Evolutionary conservation across 2,888 invertebrate genomes (phyloP).

Genomic region (Dicranocentrus wangi): DNA sequence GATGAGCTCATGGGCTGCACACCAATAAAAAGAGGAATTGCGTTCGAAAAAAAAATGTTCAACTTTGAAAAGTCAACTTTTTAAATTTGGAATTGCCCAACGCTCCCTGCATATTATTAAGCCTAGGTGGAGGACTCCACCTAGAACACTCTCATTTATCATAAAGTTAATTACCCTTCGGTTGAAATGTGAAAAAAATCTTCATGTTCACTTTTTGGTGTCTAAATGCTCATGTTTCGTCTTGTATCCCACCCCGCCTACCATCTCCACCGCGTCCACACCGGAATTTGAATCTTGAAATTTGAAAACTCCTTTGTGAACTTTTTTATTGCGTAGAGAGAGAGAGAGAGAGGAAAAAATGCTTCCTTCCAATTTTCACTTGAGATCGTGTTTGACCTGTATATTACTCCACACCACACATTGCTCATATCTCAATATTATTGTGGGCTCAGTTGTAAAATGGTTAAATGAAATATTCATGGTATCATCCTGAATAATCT

Average conservation of each 20-base stretch:
- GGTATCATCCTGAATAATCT: slow-evolving; percentile 43
- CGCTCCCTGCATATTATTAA: slow-evolving; percentile 28
- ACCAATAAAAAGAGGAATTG: slow-evolving; percentile 11
- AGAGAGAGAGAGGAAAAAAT: neutral
- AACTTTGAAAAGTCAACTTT: neutral
- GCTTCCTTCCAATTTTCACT: slow-evolving; percentile 3
- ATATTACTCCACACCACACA: neutral
- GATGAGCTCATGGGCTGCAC: neutral
- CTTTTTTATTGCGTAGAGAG: too few species aligned
- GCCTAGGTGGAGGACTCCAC: slow-evolving; percentile 62
- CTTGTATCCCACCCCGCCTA: slow-evolving; percentile 43
- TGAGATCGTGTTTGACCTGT: neutral
- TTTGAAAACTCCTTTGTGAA: neutral
- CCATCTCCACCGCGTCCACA: slow-evolving; percentile 14
- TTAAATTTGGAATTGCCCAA: neutral
- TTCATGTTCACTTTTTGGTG: neutral
- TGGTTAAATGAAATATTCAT: slow-evolving; percentile 48
- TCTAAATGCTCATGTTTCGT: slow-evolving; percentile 34
- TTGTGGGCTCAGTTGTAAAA: neutral
- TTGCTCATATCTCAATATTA: neutral
- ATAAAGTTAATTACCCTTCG: slow-evolving; percentile 69
- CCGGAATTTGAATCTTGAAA: slow-evolving; percentile 9
- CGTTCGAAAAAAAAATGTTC: neutral
- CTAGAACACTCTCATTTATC: slow-evolving; percentile 69
- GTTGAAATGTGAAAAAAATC: slow-evolving; percentile 21